phyloP scores from a whole-genome alignment of 2,113 vertebrate genomes.

The Typhlomys cinereus region DNA sequence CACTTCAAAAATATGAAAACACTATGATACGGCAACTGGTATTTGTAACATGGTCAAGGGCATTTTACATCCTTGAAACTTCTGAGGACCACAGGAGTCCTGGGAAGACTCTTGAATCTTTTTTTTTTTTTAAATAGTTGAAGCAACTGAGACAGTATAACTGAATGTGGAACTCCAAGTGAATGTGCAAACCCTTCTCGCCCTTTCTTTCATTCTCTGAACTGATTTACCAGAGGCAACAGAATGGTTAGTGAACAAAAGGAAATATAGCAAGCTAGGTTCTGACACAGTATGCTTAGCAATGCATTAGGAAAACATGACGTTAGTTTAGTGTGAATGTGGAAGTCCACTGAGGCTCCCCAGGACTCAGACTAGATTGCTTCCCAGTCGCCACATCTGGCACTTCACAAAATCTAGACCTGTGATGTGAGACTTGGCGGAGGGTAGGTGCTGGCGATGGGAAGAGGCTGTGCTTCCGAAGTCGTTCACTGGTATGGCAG shows the following conservation, averaged over 20 bases:
- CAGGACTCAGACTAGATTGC: neutral
- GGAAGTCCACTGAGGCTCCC: neutral
- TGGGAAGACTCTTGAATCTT: neutral
- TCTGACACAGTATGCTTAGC: neutral
- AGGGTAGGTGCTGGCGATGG: neutral
- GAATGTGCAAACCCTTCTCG: neutral
- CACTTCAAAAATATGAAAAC: neutral
- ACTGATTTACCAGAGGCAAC: neutral
- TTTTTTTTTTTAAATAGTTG: neutral
- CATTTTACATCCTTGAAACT: neutral
- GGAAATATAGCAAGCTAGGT: neutral
- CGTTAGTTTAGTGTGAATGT: neutral
- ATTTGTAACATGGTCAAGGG: neutral
- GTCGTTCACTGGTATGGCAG: neutral
- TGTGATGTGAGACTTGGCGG: neutral
- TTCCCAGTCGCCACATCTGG: neutral
- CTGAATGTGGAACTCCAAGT: neutral
- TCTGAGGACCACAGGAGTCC: neutral
- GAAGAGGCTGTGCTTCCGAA: neutral
- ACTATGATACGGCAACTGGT: neutral
- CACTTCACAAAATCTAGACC: neutral
- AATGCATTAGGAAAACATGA: neutral
- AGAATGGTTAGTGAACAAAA: slow-evolving; percentile 5
- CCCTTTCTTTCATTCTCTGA: neutral
- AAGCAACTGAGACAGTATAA: neutral